These are phyloP conservation scores for Dryomyza anilis DNA, from an alignment of 2,888 invertebrate species.

Conservation along the genomic window DNA sequence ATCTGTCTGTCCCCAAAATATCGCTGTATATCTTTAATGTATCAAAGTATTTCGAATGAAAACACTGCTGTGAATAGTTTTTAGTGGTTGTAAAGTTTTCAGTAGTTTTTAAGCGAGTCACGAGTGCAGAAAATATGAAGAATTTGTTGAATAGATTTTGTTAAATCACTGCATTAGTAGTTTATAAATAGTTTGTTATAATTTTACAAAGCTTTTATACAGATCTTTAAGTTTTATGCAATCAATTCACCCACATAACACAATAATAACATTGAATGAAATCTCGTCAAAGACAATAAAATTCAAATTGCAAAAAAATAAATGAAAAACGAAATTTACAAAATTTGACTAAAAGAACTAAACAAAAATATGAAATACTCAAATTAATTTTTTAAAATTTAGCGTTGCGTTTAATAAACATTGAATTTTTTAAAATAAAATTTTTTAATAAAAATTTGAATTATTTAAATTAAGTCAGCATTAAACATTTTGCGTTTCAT, in stretches of 20 bases:
- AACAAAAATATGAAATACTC: neutral
- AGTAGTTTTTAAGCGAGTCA: conserved; percentile 37
- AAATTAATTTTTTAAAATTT: neutral
- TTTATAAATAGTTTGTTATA: neutral
- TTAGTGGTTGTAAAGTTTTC: conserved; percentile 51
- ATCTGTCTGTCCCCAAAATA: no score
- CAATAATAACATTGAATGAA: neutral
- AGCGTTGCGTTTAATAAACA: neutral
- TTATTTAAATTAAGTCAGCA: no score
- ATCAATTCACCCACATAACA: neutral
- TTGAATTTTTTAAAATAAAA: neutral
- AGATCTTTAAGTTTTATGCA: neutral
- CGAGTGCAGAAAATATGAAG: neutral
- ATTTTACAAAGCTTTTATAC: neutral
- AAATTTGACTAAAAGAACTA: neutral
- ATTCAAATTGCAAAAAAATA: neutral
- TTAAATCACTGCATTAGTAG: neutral
- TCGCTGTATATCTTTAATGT: no score
- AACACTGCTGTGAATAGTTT: conserved; percentile 59
- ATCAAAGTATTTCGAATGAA: conserved; percentile 35
- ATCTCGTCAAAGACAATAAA: conserved; percentile 25
- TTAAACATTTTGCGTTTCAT: no score
- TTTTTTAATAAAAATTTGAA: no score
- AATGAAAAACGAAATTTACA: neutral
- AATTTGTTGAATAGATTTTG: neutral